Conservation (phyloP, 2,797 vertebrate species). For the Melanotaenia maccullochi region DNA sequence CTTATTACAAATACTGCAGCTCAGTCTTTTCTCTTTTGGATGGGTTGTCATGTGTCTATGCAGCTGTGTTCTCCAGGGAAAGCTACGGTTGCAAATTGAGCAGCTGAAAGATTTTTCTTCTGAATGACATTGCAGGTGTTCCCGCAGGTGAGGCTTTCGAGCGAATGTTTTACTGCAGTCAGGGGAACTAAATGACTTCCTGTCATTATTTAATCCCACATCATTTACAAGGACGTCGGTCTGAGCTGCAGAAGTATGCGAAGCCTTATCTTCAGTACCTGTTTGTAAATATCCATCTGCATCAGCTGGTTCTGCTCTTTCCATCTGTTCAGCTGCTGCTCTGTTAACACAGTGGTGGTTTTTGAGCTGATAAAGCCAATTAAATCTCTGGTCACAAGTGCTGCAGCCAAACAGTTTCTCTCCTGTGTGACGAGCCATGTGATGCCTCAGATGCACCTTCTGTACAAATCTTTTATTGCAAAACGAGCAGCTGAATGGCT, state of each 20-base stretch:
- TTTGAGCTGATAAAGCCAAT: slow-evolving; percentile 14
- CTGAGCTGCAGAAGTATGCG: neutral
- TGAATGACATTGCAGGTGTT: slow-evolving; percentile 11
- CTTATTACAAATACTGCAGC: neutral
- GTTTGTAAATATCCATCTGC: neutral
- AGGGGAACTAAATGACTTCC: neutral
- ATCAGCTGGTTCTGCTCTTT: neutral
- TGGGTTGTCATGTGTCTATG: slow-evolving; percentile 9
- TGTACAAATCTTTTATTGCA: slow-evolving; percentile 1
- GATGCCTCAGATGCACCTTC: slow-evolving; percentile 12
- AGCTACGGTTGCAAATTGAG: neutral
- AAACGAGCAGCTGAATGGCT: slow-evolving; percentile 1
- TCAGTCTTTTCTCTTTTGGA: neutral
- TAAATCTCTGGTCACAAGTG: neutral
- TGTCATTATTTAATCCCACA: neutral
- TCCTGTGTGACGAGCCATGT: slow-evolving; percentile 6
- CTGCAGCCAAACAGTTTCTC: slow-evolving; percentile 4
- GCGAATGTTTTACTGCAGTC: slow-evolving; percentile 9
- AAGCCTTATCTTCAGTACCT: neutral
- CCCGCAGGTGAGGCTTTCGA: neutral
- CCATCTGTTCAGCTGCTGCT: neutral
- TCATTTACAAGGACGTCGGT: neutral
- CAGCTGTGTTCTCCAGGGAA: neutral
- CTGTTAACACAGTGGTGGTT: neutral
- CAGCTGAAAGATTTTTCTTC: slow-evolving; percentile 4